Conservation (phyloP, 2,797 vertebrate species). For the Linurgus olivaceus region DNA sequence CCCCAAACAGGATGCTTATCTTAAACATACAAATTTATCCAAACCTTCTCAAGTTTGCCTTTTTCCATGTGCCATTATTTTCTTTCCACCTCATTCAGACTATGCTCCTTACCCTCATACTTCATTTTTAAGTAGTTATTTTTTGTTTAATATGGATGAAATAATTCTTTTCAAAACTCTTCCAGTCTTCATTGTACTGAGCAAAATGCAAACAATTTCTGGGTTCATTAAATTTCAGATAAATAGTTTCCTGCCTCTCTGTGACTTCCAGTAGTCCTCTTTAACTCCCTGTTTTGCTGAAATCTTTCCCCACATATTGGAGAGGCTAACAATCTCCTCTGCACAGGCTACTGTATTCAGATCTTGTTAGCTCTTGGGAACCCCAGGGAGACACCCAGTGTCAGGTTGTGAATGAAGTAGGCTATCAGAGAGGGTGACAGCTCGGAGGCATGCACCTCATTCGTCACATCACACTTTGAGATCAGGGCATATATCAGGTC, state of each 20-base stretch:
- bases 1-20: slow-evolving; percentile 34
- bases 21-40: slow-evolving; percentile 50
- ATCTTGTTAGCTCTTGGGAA: background rate
- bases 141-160: background rate
- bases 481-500: background rate
- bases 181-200: background rate
- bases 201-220: background rate
- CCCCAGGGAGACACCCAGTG: background rate
- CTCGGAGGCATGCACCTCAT: background rate
- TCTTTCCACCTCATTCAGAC: background rate
- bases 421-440: slow-evolving; percentile 32
- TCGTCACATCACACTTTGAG: slow-evolving; percentile 25
- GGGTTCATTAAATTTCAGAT: background rate
- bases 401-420: background rate
- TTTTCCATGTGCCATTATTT: background rate
- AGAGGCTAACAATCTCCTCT: background rate
- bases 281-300: background rate
- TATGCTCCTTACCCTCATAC: background rate
- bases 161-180: background rate
- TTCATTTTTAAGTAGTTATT: background rate
- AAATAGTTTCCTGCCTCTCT: background rate
- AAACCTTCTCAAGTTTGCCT: background rate
- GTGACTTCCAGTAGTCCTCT: background rate
- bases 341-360: slow-evolving; percentile 15
- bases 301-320: background rate